phyloP scores from a whole-genome alignment of 1,140 invertebrate species.

The Halictus rubicundus region DNA sequence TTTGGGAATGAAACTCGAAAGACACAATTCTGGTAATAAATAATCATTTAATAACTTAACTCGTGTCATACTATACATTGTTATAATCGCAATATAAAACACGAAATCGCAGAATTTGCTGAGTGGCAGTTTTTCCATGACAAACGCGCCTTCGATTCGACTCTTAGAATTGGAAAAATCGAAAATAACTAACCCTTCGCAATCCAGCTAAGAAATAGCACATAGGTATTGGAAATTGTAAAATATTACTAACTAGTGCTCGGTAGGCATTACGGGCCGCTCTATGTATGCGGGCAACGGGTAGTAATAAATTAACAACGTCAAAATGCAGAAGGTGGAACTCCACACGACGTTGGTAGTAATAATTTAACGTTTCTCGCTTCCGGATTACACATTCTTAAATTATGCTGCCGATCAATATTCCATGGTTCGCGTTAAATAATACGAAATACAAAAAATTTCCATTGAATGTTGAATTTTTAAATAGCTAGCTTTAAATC shows the following conservation, averaged over 20 bases:
- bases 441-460: not conserved
- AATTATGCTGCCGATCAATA: not conserved
- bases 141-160: conserved; percentile 15
- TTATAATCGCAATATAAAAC: conserved; percentile 51
- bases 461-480: not conserved
- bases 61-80: conserved; percentile 63
- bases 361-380: too few relatives aligned
- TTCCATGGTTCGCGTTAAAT: not conserved
- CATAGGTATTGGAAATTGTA: not conserved
- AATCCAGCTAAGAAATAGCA: conserved; percentile 18
- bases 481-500: not conserved
- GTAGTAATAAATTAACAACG: not conserved
- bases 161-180: conserved; percentile 26
- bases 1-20: not conserved
- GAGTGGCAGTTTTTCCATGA: conserved; percentile 44
- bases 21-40: conserved; percentile 61
- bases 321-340: not conserved
- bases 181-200: conserved; percentile 44
- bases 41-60: conserved; percentile 72
- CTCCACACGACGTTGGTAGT: too few relatives aligned
- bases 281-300: not conserved
- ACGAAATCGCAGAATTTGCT: conserved; percentile 44
- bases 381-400: not conserved
- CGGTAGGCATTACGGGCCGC: not conserved
- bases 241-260: not conserved